Conservation (phyloP, 2,113 vertebrate species). For the Nyctereutes procyonoides region DNA sequence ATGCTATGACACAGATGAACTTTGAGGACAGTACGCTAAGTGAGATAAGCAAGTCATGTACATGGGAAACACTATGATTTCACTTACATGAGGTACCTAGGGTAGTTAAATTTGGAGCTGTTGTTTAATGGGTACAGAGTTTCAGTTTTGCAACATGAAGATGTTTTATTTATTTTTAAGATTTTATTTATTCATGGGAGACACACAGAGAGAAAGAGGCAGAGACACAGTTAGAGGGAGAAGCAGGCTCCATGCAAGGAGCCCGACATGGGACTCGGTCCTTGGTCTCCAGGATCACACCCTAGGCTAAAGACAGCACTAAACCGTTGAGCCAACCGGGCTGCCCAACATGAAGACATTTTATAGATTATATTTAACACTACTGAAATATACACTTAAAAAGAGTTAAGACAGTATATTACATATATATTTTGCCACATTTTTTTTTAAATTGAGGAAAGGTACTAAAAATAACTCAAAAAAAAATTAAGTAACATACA, state of each 20-base stretch:
- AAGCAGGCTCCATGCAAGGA: too few species aligned
- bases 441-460: not conserved
- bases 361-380: not conserved
- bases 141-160: not conserved
- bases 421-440: not conserved
- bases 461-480: not conserved
- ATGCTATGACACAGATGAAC: not conserved
- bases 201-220: too few species aligned
- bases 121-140: not conserved
- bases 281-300: too few species aligned
- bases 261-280: too few species aligned
- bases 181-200: too few species aligned
- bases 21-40: not conserved
- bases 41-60: not conserved
- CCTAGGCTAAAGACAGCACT: too few species aligned
- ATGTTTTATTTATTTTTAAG: not conserved
- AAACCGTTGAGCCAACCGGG: too few species aligned
- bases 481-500: not conserved
- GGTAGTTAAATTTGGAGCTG: not conserved
- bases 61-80: not conserved
- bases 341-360: not conserved
- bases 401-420: not conserved
- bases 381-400: not conserved
- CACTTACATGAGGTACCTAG: not conserved
- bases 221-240: too few species aligned